Evolutionary conservation across 2,888 invertebrate genomes (phyloP).

Genomic region (Exephanes ischioxanthus): DNA sequence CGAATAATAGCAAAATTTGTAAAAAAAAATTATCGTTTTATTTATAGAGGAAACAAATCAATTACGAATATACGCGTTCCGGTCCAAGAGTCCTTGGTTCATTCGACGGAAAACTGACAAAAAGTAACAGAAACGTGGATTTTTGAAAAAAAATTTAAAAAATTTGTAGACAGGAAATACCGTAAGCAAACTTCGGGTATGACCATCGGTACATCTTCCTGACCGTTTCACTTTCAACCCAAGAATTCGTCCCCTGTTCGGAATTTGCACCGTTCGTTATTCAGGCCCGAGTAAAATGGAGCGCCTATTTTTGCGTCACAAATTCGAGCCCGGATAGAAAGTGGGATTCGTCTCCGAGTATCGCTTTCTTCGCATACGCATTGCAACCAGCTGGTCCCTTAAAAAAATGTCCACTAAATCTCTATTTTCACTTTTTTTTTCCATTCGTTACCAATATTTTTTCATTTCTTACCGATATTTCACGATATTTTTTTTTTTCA

Average conservation of each 20-base stretch:
- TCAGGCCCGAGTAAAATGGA: slow-evolving; percentile 50
- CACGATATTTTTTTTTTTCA: neutral
- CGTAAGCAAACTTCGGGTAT: neutral
- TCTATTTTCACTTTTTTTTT: neutral
- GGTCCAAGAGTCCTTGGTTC: no score
- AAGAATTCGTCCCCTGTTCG: slow-evolving; percentile 56
- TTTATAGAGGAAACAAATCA: no score
- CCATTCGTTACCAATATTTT: neutral
- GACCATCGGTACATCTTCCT: neutral
- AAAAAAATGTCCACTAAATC: neutral
- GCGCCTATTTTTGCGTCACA: slow-evolving; percentile 3
- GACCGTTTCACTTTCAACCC: slow-evolving; percentile 70
- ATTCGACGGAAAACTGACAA: neutral
- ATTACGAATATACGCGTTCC: no score
- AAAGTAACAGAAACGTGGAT: neutral
- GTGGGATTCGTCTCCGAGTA: slow-evolving; percentile 16
- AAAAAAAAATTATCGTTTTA: neutral
- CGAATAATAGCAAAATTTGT: neutral
- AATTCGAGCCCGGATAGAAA: neutral
- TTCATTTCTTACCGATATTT: neutral
- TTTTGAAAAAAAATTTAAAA: neutral
- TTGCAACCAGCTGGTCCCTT: neutral
- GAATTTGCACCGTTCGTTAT: slow-evolving; percentile 69
- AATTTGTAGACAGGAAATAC: neutral
- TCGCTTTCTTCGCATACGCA: slow-evolving; percentile 30